Evolutionary conservation across 1,140 invertebrate genomes (phyloP).

Genomic region (Pseudomyrmex gracilis): DNA sequence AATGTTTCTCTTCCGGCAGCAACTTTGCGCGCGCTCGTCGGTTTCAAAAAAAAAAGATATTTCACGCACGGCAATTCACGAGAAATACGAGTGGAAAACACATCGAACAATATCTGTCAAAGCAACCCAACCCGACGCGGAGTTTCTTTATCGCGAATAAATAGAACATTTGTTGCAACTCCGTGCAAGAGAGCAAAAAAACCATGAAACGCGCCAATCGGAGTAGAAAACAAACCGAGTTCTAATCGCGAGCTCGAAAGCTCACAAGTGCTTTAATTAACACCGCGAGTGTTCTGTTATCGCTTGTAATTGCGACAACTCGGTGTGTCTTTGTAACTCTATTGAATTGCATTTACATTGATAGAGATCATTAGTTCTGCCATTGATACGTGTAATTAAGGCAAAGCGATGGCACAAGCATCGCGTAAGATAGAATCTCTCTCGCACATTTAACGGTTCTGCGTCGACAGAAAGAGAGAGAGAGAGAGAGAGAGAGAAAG

Average conservation of each 20-base stretch:
- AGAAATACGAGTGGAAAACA: not conserved
- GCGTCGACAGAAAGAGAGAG: slow-evolving; percentile 70
- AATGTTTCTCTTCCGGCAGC: slow-evolving; percentile 30
- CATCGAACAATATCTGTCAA: not conserved
- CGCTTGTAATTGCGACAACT: slow-evolving; percentile 42
- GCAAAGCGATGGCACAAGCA: slow-evolving; percentile 34
- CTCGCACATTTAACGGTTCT: slow-evolving; percentile 32
- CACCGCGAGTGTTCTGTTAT: slow-evolving; percentile 30
- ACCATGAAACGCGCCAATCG: not conserved
- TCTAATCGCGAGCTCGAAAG: slow-evolving; percentile 21
- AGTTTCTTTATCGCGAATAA: not conserved
- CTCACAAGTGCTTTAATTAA: slow-evolving; percentile 40
- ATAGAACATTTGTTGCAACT: not conserved
- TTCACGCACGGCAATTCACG: not conserved
- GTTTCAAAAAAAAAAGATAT: slow-evolving; percentile 18
- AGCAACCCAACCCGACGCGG: not conserved
- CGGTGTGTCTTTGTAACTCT: slow-evolving; percentile 3
- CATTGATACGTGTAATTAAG: slow-evolving; percentile 55
- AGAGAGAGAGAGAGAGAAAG: slow-evolving; percentile 6
- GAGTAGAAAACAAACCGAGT: slow-evolving; percentile 30
- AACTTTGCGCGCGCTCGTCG: not conserved
- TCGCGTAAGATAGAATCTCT: slow-evolving; percentile 51
- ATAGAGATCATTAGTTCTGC: slow-evolving; percentile 49
- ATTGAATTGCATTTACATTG: slow-evolving; percentile 36
- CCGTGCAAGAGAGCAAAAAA: not conserved